Base-by-base conservation (phyloP, 1,140 invertebrate genomes). In the Eriocheir sinensis region DNA sequence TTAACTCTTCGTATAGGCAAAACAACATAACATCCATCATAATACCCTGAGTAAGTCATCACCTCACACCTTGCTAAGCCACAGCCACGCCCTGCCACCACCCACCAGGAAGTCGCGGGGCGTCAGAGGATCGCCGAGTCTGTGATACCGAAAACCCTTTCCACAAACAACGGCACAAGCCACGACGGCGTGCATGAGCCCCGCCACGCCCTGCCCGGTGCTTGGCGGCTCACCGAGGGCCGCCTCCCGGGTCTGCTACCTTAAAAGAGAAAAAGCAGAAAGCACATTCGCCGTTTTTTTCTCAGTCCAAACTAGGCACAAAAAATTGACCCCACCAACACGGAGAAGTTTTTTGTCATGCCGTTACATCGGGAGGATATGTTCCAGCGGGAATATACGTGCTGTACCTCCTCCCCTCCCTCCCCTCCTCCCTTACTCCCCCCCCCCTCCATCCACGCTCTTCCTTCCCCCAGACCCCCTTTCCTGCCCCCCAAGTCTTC, bases 361-460 rank as follows among this genome's bases (percentile, higher is more conserved):
- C 83, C 83, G 36, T 86, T 40, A 40, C 90, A 79, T 72, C 60
- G 79, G 12, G 90, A 27, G 60, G 60, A 80, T 72, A 91, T 30
- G 40, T 79, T 79, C 30, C 30, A 34, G 38, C 38, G 40, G 38
- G 91, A 32, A 41, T 81, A 80, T 40, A 92, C 80, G 30, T 30
- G 32, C 27, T 41, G 91, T 2, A 32, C 44, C 91, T 36, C 79
- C 80, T n/a, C 21, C 38, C 80, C 15, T 17, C 79, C 72, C 27
- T 41, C 34, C 36, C 91, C 27, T n/a, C n/a, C 27, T 36, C 91
- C n/a, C 21, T 81, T 21, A 6, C 72, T 38, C 80, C 53, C 72
- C 9, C 21, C 79, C 40, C 3, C 80, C 60, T 30, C 36, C 27
- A 44, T 36, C 79, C 38, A 32, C 89, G 32, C 36, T 72, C 1